These are phyloP conservation scores for Vanacampus margaritifer DNA, from an alignment of 2,113 vertebrate genomes.

Conservation along the genomic window DNA sequence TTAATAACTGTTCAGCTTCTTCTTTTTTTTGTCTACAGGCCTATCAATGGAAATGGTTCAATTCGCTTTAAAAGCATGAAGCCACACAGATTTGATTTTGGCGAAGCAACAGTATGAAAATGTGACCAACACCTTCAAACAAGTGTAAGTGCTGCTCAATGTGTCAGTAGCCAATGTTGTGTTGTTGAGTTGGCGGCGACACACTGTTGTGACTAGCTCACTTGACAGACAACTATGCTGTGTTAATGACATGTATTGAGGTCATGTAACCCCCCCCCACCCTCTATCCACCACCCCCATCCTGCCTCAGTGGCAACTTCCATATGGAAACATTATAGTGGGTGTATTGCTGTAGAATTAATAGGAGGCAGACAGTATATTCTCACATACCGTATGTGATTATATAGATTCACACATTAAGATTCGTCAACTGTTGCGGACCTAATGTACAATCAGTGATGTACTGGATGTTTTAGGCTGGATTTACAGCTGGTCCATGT, in stretches of 20 bases:
- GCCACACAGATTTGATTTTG: neutral
- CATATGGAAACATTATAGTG: constrained; percentile 41
- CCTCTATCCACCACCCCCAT: neutral
- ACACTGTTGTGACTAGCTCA: constrained; percentile 34
- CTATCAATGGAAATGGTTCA: neutral
- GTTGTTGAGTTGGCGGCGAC: constrained; percentile 9
- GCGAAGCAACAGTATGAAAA: neutral
- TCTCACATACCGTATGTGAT: neutral
- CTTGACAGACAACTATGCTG: constrained; percentile 43
- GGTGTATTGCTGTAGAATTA: neutral
- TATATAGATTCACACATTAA: neutral
- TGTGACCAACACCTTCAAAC: neutral
- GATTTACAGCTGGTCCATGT: too few relatives aligned
- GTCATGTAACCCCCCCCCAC: constrained; percentile 53
- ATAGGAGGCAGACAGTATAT: neutral
- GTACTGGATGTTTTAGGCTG: neutral
- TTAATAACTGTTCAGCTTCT: too few relatives aligned
- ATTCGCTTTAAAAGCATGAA: neutral
- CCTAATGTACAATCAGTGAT: neutral
- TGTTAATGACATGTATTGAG: constrained; percentile 70
- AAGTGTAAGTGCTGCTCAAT: neutral
- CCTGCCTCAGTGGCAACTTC: constrained; percentile 3
- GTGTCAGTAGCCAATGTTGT: constrained; percentile 32
- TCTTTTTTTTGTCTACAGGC: too few relatives aligned
- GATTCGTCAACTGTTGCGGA: neutral